Conservation (phyloP, 1,140 invertebrate species). For the Medauroidea extradentata region DNA sequence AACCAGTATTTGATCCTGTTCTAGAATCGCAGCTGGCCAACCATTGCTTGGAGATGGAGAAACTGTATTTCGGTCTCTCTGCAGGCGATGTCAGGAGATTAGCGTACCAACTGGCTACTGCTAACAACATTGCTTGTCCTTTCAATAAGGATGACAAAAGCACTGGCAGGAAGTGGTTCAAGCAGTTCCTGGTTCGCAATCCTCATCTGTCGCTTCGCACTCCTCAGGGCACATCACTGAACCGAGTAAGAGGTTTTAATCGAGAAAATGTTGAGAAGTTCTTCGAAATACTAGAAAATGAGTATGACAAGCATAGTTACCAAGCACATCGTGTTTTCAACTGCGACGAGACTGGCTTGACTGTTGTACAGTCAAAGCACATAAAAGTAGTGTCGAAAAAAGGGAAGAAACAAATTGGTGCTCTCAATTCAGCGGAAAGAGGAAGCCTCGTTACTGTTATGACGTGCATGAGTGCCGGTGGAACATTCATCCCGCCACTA, state of each 20-base stretch:
- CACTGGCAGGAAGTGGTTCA: background rate
- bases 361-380: conserved; percentile 35
- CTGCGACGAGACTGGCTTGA: conserved; percentile 38
- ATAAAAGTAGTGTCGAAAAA: conserved; percentile 33
- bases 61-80: conserved; percentile 24
- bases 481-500: conserved; percentile 29
- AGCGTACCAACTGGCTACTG: background rate
- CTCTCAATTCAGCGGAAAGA: conserved; percentile 30
- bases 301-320: conserved; percentile 22
- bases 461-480: conserved; percentile 31
- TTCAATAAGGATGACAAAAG: background rate
- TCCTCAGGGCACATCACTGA: background rate
- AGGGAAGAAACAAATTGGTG: conserved; percentile 30
- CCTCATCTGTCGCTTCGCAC: background rate
- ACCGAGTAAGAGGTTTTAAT: background rate
- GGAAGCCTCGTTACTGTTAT: conserved; percentile 18
- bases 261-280: background rate
- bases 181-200: background rate
- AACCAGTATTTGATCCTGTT: conserved; percentile 22
- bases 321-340: conserved; percentile 33
- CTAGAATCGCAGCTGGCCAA: conserved; percentile 23
- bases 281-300: background rate
- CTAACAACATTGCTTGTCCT: background rate
- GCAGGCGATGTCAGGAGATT: conserved; percentile 20
- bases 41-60: conserved; percentile 24